Evolutionary conservation across 1,140 invertebrate genomes (phyloP).

Genomic region (Tetraneura akinire): DNA sequence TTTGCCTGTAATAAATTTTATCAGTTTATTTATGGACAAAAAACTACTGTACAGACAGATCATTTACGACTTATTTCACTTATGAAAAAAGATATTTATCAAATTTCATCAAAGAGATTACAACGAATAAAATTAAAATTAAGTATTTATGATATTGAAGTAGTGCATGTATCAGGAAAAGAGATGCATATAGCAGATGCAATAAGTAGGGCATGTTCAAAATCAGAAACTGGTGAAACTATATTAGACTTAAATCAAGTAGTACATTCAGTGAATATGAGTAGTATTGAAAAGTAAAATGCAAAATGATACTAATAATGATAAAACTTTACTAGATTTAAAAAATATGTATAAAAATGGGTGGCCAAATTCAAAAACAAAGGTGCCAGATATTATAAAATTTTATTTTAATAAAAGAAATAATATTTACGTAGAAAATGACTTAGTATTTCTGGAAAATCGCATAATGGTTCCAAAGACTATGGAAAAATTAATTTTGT

Average conservation of each 20-base stretch:
- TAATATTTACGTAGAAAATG: constrained; percentile 55
- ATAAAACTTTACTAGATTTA: constrained; percentile 50
- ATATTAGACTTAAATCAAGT: neutral
- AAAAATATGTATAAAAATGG: constrained; percentile 25
- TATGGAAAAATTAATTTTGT: constrained; percentile 57
- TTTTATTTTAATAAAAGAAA: constrained; percentile 54
- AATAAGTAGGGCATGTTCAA: constrained; percentile 51
- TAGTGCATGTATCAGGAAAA: constrained; percentile 53
- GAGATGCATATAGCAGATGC: constrained; percentile 50
- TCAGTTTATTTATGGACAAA: constrained; percentile 53
- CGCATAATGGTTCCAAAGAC: constrained; percentile 56
- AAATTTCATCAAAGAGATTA: constrained; percentile 56
- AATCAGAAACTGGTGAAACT: constrained; percentile 47
- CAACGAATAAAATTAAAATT: constrained; percentile 59
- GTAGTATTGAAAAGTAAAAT: constrained; percentile 52
- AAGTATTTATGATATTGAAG: constrained; percentile 55
- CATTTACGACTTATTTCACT: constrained; percentile 58
- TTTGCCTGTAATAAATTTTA: constrained; percentile 57
- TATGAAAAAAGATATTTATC: constrained; percentile 54
- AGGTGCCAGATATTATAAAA: neutral
- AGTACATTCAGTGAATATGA: constrained; percentile 50
- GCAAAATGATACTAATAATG: constrained; percentile 51
- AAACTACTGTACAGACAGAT: constrained; percentile 57
- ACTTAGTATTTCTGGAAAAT: constrained; percentile 57
- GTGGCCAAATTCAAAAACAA: constrained; percentile 40